Evolutionary conservation across 2,888 invertebrate species (phyloP), one percentile per base, ranked within the genome.

Genomic region (Hirtodrosophila alboralis): DNA sequence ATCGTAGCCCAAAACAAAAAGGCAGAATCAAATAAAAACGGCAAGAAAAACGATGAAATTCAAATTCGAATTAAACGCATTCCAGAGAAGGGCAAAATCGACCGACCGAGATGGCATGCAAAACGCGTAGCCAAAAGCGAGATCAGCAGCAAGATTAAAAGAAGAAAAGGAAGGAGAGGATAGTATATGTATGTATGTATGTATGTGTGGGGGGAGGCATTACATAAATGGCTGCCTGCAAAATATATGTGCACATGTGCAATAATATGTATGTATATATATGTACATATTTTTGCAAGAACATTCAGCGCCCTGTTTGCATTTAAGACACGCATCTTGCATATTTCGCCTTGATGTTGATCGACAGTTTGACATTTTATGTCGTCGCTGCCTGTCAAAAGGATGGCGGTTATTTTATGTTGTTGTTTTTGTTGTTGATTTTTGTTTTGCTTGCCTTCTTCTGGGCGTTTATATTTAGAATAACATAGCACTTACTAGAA

Each of bases 331-430:
- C 79, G 83, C 70, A 62, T 72, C 75, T 83, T 79, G 76, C 62
- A 72, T 76, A 81, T 85, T 79, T 79, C 84, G 79, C 83, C 85
- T 79, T 87, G 87, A 86, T 75, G 69, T 83, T 88, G 88, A 89
- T 87, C 85, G 89, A 88, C 88, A 86, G 86, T 79, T 81, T 88
- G 89, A 89, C 87, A 79, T 79, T 83, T 84, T 80, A 86, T 87
- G 88, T 86, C 83, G 79, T 78, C 71, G 71, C 80, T 74, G 78
- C 62, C 79, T 86, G 86, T 87, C 84, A 86, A 75, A 23, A 87
- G 77, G 71, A 69, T 59, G 72, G 57, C 66, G 61, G 67, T 70
- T 70, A 69, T 37, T 66, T 66, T 58, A 45, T 34, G 2, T 28
- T 51, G 10, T 49, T 47, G 9, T 47, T 65, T 13, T 30, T 59